phyloP scores from a whole-genome alignment of 2,797 vertebrate species.

The Coccyzus lansbergi region DNA sequence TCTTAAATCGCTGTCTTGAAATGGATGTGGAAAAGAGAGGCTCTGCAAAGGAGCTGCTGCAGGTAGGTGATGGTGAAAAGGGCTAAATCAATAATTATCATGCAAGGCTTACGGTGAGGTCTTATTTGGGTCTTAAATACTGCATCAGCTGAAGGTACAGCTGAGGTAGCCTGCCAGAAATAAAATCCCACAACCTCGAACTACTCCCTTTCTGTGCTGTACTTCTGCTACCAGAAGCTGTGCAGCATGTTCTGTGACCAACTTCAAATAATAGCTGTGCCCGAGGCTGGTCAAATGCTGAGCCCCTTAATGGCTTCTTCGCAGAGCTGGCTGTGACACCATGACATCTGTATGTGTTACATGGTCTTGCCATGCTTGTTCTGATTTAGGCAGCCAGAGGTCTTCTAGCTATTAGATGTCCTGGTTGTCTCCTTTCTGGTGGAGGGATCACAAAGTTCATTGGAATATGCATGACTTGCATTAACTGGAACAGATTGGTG shows the following conservation, averaged over 20 bases:
- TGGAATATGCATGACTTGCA: neutral
- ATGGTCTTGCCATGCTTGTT: neutral
- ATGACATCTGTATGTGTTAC: neutral
- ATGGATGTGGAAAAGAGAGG: slow-evolving; percentile 98
- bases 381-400: neutral
- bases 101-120: neutral
- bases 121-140: neutral
- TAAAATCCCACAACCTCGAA: neutral
- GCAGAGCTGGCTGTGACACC: neutral
- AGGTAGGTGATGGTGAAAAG: slow-evolving; percentile 76
- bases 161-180: neutral
- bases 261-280: neutral
- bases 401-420: neutral
- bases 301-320: neutral
- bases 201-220: neutral
- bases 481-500: neutral
- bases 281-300: neutral
- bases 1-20: slow-evolving; percentile 93
- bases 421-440: neutral
- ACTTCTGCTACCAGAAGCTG: neutral
- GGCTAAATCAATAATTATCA: neutral
- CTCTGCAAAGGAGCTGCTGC: slow-evolving; percentile 92
- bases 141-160: neutral
- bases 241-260: neutral
- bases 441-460: neutral